Percentiles rank a stretch among this genome's conserved stretches.
phyloP scores from a whole-genome alignment of 2,797 vertebrate species.

The Hozukius guyotensis region DNA sequence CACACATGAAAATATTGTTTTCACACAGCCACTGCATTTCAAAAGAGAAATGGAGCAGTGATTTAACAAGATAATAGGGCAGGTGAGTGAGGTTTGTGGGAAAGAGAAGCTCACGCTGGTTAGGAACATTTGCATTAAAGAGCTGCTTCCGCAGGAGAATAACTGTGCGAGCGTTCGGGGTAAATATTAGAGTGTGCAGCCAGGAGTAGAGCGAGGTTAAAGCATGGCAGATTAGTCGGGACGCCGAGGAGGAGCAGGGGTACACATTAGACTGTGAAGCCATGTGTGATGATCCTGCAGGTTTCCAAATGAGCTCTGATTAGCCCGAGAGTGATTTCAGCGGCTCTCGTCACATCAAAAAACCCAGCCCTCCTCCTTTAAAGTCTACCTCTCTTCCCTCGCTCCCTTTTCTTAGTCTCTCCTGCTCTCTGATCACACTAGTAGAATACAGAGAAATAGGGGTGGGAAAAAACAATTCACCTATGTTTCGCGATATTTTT shows the following conservation, averaged over 20 bases:
- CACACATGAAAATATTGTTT: constrained; percentile 2
- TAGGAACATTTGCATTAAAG: constrained; percentile 53
- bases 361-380: constrained; percentile 37
- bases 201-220: constrained; percentile 69
- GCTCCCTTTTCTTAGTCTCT: constrained; percentile 26
- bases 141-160: constrained; percentile 57
- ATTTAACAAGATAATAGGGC: constrained; percentile 48
- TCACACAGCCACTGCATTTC: constrained; percentile 12
- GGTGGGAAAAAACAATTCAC: not conserved
- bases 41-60: constrained; percentile 14
- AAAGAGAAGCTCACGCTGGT: constrained; percentile 53
- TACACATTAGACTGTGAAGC: constrained; percentile 72
- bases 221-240: constrained; percentile 63
- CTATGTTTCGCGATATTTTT: too few species aligned
- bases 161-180: constrained; percentile 53
- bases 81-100: constrained; percentile 13
- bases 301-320: constrained; percentile 77
- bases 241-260: constrained; percentile 56
- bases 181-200: constrained; percentile 75
- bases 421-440: constrained; percentile 33
- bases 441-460: not conserved
- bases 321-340: constrained; percentile 69
- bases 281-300: constrained; percentile 79
- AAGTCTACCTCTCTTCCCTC: constrained; percentile 33
- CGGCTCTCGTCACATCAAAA: constrained; percentile 58